Evolutionary conservation across 2,888 invertebrate genomes (phyloP).

Genomic region (Bombylius discolor): DNA sequence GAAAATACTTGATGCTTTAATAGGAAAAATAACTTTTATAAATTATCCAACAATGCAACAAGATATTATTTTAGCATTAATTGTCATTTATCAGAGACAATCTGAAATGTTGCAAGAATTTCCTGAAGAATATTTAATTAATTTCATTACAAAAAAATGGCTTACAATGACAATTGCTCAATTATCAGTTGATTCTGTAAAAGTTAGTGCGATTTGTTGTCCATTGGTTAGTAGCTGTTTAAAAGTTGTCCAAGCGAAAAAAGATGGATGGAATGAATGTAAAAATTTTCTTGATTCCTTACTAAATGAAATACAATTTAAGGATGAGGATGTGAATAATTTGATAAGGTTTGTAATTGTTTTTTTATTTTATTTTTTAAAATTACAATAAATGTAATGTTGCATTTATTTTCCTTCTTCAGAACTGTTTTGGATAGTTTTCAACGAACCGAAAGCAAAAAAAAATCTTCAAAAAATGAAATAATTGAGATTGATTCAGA

Average conservation of each 20-base stretch:
- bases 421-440: constrained; percentile 39
- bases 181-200: constrained; percentile 43
- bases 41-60: constrained; percentile 40
- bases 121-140: constrained; percentile 40
- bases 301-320: constrained; percentile 46
- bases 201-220: constrained; percentile 43
- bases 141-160: constrained; percentile 39
- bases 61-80: constrained; percentile 51
- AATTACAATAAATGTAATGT: not conserved
- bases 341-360: constrained; percentile 40
- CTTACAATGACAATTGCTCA: constrained; percentile 39
- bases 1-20: constrained; percentile 44
- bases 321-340: constrained; percentile 40
- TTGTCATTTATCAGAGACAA: constrained; percentile 59
- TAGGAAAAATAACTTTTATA: constrained; percentile 45
- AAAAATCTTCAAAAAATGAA: constrained; percentile 23
- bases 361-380: not conserved
- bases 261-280: constrained; percentile 38
- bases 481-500: constrained; percentile 31
- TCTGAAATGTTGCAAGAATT: constrained; percentile 38
- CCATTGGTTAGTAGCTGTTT: constrained; percentile 44
- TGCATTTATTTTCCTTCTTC: constrained; percentile 15
- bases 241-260: constrained; percentile 38
- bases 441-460: not conserved
- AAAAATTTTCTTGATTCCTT: constrained; percentile 44